Conservation (phyloP, 1,140 invertebrate species). For the Drosophila burlai region DNA sequence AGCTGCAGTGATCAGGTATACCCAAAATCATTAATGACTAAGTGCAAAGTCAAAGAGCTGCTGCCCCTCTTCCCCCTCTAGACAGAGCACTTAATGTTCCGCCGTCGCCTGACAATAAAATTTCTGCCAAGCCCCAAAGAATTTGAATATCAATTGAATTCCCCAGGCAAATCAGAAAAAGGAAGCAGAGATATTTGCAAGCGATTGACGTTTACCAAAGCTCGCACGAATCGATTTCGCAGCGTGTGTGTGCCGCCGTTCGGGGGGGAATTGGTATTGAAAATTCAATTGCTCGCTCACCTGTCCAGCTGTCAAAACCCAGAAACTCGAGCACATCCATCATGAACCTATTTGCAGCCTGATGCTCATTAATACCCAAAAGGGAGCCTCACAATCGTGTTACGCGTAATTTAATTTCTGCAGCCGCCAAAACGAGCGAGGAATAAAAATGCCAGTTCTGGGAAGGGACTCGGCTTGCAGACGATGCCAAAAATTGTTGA, state of each 20-base stretch:
- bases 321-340: slow-evolving; percentile 61
- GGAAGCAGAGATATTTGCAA: slow-evolving; percentile 23
- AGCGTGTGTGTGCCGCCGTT: neutral
- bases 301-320: slow-evolving; percentile 54
- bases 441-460: slow-evolving; percentile 52
- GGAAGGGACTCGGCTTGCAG: slow-evolving; percentile 36
- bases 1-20: neutral
- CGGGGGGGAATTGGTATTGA: slow-evolving; percentile 10
- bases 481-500: slow-evolving; percentile 74
- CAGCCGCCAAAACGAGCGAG: slow-evolving; percentile 44
- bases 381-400: slow-evolving; percentile 75
- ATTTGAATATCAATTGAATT: slow-evolving; percentile 39
- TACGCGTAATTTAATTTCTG: slow-evolving; percentile 82
- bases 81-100: slow-evolving; percentile 3
- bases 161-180: slow-evolving; percentile 31
- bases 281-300: slow-evolving; percentile 57
- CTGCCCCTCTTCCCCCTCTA: neutral
- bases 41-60: slow-evolving; percentile 4
- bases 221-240: slow-evolving; percentile 31
- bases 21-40: neutral
- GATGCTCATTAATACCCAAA: slow-evolving; percentile 79
- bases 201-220: slow-evolving; percentile 28
- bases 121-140: neutral
- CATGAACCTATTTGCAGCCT: slow-evolving; percentile 62
- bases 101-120: neutral